Evolutionary conservation across 1,140 invertebrate genomes (phyloP).

Genomic region (Leptopilina clavipes): DNA sequence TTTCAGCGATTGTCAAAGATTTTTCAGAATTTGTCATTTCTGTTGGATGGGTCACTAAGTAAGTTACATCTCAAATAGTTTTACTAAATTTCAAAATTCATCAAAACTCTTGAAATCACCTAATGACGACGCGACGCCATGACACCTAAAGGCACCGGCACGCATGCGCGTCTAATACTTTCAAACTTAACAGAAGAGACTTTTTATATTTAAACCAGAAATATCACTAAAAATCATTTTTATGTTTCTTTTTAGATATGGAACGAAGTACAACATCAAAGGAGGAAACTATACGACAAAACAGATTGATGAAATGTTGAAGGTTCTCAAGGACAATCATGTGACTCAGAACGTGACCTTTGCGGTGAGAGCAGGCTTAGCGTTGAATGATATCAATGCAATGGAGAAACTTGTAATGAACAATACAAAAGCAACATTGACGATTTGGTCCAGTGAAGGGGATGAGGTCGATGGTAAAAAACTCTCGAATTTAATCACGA

Average conservation of each 20-base stretch:
- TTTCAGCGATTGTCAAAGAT: constrained; percentile 74
- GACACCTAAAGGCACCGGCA: too few species aligned
- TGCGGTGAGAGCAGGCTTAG: constrained; percentile 84
- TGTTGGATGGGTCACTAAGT: constrained; percentile 90
- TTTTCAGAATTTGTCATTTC: constrained; percentile 84
- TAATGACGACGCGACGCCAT: too few species aligned
- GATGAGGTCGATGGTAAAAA: constrained; percentile 79
- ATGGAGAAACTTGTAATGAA: constrained; percentile 76
- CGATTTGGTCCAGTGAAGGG: constrained; percentile 81
- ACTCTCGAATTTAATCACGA: constrained; percentile 78
- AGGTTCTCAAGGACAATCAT: constrained; percentile 74
- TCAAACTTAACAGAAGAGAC: too few species aligned
- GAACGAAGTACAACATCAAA: constrained; percentile 61
- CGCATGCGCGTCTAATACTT: too few species aligned
- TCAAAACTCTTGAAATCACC: too few species aligned
- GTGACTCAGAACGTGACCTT: constrained; percentile 85
- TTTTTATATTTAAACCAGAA: too few species aligned
- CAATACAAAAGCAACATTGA: constrained; percentile 76
- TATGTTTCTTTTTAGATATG: constrained; percentile 58
- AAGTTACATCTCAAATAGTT: too few species aligned
- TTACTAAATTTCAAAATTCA: too few species aligned
- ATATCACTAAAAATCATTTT: background rate
- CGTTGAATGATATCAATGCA: constrained; percentile 78
- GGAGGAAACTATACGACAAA: constrained; percentile 80
- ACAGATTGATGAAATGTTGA: constrained; percentile 85